A percentile compares a stretch with the other conserved stretches of the same genome.
phyloP scores from a whole-genome alignment of 2,113 vertebrate genomes.

The Austrofundulus limnaeus region DNA sequence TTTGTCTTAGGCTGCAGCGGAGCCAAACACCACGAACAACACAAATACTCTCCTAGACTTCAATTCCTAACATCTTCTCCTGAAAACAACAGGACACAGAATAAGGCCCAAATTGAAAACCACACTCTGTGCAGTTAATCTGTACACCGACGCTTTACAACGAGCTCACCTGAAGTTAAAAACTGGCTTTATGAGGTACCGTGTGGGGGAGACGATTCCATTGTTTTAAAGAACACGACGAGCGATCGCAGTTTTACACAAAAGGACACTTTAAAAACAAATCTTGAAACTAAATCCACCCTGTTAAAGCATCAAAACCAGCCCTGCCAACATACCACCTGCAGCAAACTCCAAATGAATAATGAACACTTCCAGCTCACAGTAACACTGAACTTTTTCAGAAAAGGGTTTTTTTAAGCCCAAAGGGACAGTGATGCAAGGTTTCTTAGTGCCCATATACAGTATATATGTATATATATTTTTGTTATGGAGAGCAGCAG shows the following conservation, averaged over 20 bases:
- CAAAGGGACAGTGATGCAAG: constrained; percentile 40
- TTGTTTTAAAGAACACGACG: constrained; percentile 45
- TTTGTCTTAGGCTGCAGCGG: constrained; percentile 23
- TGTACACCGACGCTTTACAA: constrained; percentile 38
- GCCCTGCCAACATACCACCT: constrained; percentile 22
- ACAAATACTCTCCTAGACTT: constrained; percentile 27
- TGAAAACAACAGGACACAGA: constrained; percentile 30
- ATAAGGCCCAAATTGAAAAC: constrained; percentile 39
- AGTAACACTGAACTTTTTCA: constrained; percentile 42
- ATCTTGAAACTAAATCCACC: constrained; percentile 57
- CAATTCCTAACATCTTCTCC: constrained; percentile 20
- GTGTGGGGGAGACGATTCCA: constrained; percentile 25
- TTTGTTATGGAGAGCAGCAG: constrained; percentile 57
- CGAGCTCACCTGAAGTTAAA: constrained; percentile 56
- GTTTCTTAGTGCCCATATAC: constrained; percentile 58
- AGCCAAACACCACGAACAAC: constrained; percentile 28
- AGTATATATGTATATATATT: constrained; percentile 32
- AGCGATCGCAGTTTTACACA: constrained; percentile 49
- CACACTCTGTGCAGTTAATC: constrained; percentile 18
- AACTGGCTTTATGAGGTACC: constrained; percentile 23
- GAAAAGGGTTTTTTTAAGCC: constrained; percentile 25
- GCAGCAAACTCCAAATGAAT: constrained; percentile 29
- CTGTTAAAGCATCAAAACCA: constrained; percentile 68
- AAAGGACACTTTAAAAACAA: constrained; percentile 68
- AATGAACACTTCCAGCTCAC: constrained; percentile 39